Conservation (phyloP, 2,888 invertebrate species). For the Ophion ellenae region DNA sequence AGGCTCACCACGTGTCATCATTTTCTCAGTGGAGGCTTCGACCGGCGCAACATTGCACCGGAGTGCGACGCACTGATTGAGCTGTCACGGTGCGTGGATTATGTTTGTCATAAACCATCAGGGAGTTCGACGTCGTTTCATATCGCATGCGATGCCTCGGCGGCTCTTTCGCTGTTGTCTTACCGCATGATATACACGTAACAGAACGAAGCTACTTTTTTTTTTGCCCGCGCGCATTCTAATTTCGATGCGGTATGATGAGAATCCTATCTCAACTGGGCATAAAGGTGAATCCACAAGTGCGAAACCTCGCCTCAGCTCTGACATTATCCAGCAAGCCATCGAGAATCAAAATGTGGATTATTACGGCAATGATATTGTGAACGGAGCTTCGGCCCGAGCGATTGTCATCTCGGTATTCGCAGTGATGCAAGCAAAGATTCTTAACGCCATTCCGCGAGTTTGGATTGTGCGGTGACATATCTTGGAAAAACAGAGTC, state of each 20-base stretch:
- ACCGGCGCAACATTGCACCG: constrained; percentile 43
- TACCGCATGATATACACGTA: constrained; percentile 37
- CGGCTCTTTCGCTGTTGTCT: constrained; percentile 29
- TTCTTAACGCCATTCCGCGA: constrained; percentile 64
- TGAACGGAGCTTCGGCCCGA: constrained; percentile 49
- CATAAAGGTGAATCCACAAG: constrained; percentile 48
- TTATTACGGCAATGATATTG: constrained; percentile 40
- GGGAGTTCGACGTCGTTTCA: constrained; percentile 54
- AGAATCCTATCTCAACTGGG: constrained; percentile 17
- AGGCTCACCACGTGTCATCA: constrained; percentile 8
- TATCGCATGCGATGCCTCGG: constrained; percentile 15
- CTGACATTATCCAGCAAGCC: constrained; percentile 24
- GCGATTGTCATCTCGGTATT: constrained; percentile 48
- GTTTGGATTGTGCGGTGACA: constrained; percentile 72
- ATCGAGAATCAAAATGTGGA: constrained; percentile 15
- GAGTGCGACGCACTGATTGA: constrained; percentile 72
- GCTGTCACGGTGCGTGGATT: constrained; percentile 76
- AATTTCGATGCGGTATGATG: constrained; percentile 51
- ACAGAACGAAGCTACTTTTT: constrained; percentile 38
- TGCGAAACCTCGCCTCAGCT: not conserved
- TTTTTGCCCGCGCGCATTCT: constrained; percentile 45
- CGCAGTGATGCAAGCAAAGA: constrained; percentile 69
- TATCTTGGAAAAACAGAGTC: constrained; percentile 38
- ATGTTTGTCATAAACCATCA: constrained; percentile 78
- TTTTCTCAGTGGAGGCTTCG: constrained; percentile 33